Evolutionary conservation across 2,797 vertebrate species (phyloP).

Genomic region (Australoheros facetus): DNA sequence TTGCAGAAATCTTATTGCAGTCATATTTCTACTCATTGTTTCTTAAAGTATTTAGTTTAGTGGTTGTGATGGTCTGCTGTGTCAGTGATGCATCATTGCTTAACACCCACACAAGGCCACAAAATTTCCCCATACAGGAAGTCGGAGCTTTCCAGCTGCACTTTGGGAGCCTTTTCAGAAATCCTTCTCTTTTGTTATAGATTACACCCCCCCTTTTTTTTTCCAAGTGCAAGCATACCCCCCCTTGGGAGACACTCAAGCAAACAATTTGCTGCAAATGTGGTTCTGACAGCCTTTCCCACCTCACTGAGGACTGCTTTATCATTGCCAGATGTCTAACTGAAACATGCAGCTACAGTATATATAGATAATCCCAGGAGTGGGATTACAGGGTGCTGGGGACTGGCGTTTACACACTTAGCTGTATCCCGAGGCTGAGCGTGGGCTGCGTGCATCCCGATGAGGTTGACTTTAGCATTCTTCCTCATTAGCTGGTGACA

Average conservation of each 20-base stretch:
- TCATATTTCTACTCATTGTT: conserved; percentile 30
- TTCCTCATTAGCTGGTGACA: conserved; percentile 70
- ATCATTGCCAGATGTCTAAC: conserved; percentile 83
- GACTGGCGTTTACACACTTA: conserved; percentile 27
- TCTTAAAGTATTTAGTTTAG: conserved; percentile 47
- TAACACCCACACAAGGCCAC: conserved; percentile 75
- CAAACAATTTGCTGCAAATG: conserved; percentile 58
- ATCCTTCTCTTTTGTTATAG: conserved; percentile 63
- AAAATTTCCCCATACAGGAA: conserved; percentile 75
- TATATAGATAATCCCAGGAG: conserved; percentile 73
- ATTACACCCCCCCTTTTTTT: conserved; percentile 28
- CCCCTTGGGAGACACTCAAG: conserved; percentile 43
- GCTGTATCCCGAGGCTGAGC: conserved; percentile 48
- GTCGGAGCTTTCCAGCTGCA: conserved; percentile 74
- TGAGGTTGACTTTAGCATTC: conserved; percentile 46
- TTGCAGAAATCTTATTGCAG: conserved; percentile 3
- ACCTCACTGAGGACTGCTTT: conserved; percentile 55
- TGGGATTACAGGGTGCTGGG: conserved; percentile 56
- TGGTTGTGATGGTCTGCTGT: conserved; percentile 55
- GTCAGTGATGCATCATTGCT: conserved; percentile 65
- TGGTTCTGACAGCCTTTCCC: conserved; percentile 68
- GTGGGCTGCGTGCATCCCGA: conserved; percentile 59
- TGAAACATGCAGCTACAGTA: conserved; percentile 68
- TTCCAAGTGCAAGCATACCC: conserved; percentile 29
- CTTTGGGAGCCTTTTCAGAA: conserved; percentile 50